Evolutionary conservation across 2,797 vertebrate genomes (phyloP).

Genomic region (Scolopax rusticola): DNA sequence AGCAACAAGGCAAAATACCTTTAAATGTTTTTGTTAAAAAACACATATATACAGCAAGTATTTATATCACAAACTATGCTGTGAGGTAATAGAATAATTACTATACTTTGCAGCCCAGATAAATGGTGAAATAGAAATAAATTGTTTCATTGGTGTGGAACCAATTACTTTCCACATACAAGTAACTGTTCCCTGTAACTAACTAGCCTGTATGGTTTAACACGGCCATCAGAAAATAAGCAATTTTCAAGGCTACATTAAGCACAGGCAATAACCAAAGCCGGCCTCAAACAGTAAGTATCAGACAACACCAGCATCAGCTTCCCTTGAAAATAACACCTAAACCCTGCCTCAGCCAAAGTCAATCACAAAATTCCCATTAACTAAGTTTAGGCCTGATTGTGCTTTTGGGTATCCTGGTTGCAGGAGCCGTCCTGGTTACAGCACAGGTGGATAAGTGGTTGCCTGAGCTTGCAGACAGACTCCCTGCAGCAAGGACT

Average conservation of each 20-base stretch:
- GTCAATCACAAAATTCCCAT: not conserved
- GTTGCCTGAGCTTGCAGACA: not conserved
- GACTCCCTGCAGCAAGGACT: not conserved
- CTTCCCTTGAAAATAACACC: not conserved
- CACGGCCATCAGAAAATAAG: not conserved
- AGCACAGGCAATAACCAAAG: not conserved
- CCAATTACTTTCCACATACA: not conserved
- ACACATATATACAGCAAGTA: not conserved
- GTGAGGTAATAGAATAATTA: not conserved
- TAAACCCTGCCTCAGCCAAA: not conserved
- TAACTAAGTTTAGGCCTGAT: not conserved
- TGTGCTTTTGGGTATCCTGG: not conserved
- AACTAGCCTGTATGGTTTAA: not conserved
- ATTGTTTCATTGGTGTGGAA: not conserved
- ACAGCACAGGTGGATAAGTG: fast-evolving
- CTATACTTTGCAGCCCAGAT: not conserved
- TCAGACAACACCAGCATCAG: not conserved
- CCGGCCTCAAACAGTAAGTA: not conserved
- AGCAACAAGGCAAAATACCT: not conserved
- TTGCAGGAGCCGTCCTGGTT: not conserved
- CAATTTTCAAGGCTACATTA: not conserved
- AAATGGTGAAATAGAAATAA: not conserved
- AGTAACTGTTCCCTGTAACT: not conserved
- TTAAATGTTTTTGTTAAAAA: not conserved
- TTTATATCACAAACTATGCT: not conserved